Percentiles rank a stretch among this genome's conserved stretches.
Evolutionary conservation across 2,888 invertebrate species (phyloP).

Genomic region (Leptinotarsa peninsularis): DNA sequence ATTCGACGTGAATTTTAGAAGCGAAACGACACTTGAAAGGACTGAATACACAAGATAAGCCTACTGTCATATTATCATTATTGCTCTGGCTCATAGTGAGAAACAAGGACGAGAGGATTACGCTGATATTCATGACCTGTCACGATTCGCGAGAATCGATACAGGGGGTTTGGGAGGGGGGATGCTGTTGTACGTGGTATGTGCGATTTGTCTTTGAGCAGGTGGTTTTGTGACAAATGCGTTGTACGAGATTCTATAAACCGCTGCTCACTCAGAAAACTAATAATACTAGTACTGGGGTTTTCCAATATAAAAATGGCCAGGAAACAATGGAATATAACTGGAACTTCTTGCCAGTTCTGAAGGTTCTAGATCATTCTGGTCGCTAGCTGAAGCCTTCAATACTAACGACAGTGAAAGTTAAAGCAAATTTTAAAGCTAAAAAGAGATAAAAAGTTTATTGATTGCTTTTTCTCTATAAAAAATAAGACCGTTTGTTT

Average conservation of each 20-base stretch:
- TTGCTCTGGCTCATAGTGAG: not conserved
- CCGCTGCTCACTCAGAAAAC: too few species aligned
- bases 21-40: conserved; percentile 38
- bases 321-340: too few species aligned
- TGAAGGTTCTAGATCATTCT: too few species aligned
- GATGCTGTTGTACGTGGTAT: not conserved
- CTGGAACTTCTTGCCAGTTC: too few species aligned
- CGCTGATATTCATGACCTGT: conserved; percentile 10
- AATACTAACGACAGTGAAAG: too few species aligned
- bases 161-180: not conserved
- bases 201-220: not conserved
- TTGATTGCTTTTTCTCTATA: too few species aligned
- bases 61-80: conserved; percentile 42
- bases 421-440: too few species aligned
- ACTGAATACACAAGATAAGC: conserved; percentile 51
- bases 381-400: too few species aligned
- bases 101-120: conserved; percentile 5
- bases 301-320: too few species aligned
- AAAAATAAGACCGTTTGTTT: too few species aligned
- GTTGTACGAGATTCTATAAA: not conserved
- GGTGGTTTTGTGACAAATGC: not conserved
- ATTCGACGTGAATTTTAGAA: conserved; percentile 43
- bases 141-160: conserved; percentile 2
- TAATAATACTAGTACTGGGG: too few species aligned
- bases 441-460: too few species aligned